phyloP scores from a whole-genome alignment of 92 coral and sea anemone species.

The Phymanthus crucifer region DNA sequence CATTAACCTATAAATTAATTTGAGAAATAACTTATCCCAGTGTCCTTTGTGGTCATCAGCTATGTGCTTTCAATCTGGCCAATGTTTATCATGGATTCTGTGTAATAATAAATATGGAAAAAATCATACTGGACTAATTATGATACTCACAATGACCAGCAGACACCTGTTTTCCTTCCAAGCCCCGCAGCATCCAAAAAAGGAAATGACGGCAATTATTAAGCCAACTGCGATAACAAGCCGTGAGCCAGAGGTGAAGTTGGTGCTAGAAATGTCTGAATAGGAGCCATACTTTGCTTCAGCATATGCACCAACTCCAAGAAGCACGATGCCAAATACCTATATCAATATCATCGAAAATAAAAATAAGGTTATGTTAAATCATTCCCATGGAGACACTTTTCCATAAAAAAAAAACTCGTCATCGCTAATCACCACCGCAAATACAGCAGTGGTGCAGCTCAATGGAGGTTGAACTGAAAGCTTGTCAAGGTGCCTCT shows the following conservation, averaged over 20 bases:
- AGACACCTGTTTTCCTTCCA: slow-evolving; percentile 45
- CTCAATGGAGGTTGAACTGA: too few relatives aligned
- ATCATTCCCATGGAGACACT: too few relatives aligned
- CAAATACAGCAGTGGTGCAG: too few relatives aligned
- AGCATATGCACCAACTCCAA: slow-evolving; percentile 51
- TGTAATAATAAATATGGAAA: too few relatives aligned
- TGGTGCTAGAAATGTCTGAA: slow-evolving; percentile 24
- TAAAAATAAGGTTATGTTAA: neutral
- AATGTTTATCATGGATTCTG: too few relatives aligned
- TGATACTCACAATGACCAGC: slow-evolving; percentile 41
- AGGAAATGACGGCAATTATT: slow-evolving; percentile 40
- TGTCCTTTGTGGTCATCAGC: too few relatives aligned
- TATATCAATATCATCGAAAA: neutral
- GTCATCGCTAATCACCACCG: too few relatives aligned
- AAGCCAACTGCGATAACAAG: slow-evolving; percentile 51
- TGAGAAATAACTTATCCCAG: too few relatives aligned
- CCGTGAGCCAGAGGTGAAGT: slow-evolving; percentile 42
- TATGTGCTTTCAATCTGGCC: too few relatives aligned
- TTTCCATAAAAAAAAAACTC: too few relatives aligned
- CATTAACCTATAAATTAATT: too few relatives aligned
- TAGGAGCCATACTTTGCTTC: slow-evolving; percentile 40
- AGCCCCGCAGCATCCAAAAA: slow-evolving; percentile 55
- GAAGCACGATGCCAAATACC: slow-evolving; percentile 47
- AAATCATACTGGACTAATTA: neutral
- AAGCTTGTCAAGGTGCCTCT: too few relatives aligned